phyloP scores from a whole-genome alignment of 2,888 invertebrate species.

The Polylopha cassiicola region DNA sequence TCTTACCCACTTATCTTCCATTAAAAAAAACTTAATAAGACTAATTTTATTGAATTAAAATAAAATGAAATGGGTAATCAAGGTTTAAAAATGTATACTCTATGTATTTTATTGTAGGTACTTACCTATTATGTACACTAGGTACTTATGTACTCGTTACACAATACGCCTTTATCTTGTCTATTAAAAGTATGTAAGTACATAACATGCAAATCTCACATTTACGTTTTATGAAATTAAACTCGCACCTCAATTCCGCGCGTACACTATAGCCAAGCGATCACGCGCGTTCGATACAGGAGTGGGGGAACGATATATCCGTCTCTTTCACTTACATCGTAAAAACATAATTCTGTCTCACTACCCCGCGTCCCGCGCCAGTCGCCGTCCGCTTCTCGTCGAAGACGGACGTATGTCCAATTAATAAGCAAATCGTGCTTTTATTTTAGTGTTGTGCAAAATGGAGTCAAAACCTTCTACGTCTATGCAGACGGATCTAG shows the following conservation, averaged over 20 bases:
- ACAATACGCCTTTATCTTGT: too few species aligned
- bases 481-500: not conserved
- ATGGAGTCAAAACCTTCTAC: slow-evolving; percentile 7
- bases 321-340: slow-evolving; percentile 1
- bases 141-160: too few species aligned
- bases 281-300: slow-evolving; percentile 1
- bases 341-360: not conserved
- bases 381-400: slow-evolving; percentile 1
- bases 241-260: slow-evolving; percentile 8
- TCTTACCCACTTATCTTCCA: too few species aligned
- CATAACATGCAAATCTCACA: too few species aligned
- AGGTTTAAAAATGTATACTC: too few species aligned
- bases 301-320: not conserved
- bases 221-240: too few species aligned
- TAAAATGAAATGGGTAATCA: too few species aligned
- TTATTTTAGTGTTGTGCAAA: slow-evolving; percentile 1
- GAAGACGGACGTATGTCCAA: not conserved
- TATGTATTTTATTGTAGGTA: too few species aligned
- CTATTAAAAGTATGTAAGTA: too few species aligned
- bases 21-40: too few species aligned
- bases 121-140: too few species aligned
- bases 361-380: not conserved
- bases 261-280: not conserved
- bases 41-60: too few species aligned
- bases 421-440: not conserved